A percentile compares a stretch with the other conserved stretches of the same genome.
These are phyloP conservation scores for Sisor rabdophorus DNA, from an alignment of 2,113 vertebrate species.

Conservation along the genomic window DNA sequence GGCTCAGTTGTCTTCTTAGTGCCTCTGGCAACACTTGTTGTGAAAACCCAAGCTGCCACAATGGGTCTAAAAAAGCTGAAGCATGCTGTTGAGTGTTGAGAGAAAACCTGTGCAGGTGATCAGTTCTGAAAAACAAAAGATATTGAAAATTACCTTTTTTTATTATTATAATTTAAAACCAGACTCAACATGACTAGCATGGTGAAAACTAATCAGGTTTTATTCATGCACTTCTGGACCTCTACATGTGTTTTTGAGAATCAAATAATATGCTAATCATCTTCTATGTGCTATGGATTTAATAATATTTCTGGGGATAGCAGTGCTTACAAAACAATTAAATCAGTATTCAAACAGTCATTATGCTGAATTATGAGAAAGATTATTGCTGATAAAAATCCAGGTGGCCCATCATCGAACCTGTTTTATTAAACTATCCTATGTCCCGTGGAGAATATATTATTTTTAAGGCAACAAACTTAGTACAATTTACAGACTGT, in stretches of 20 bases:
- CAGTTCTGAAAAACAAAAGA: slow-evolving; percentile 36
- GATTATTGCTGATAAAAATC: slow-evolving; percentile 10
- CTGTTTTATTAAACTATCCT: neutral
- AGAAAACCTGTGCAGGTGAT: slow-evolving; percentile 32
- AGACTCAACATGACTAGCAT: slow-evolving; percentile 6
- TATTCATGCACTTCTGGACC: slow-evolving; percentile 17
- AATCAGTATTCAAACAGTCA: slow-evolving; percentile 11
- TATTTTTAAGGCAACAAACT: neutral
- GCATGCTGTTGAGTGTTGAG: neutral
- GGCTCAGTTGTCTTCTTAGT: neutral
- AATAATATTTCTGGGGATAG: slow-evolving; percentile 16
- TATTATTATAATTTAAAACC: slow-evolving; percentile 31
- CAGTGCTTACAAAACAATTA: slow-evolving; percentile 10
- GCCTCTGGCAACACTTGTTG: slow-evolving; percentile 19
- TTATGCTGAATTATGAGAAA: slow-evolving; percentile 1
- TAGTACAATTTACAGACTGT: neutral
- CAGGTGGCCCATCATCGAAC: slow-evolving; percentile 18
- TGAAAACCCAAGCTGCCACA: slow-evolving; percentile 1
- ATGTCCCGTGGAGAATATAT: neutral
- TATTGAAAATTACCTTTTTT: slow-evolving; percentile 21
- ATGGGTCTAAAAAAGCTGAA: slow-evolving; percentile 11
- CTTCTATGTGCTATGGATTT: slow-evolving; percentile 12
- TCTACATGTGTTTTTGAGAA: slow-evolving; percentile 28
- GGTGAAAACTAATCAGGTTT: slow-evolving; percentile 30
- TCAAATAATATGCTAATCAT: slow-evolving; percentile 35